A percentile compares a stretch with the other conserved stretches of the same genome.
These are phyloP conservation scores for Ashinkailepas kermadecensis DNA, from an alignment of 2,888 invertebrate species.

Conservation along the genomic window DNA sequence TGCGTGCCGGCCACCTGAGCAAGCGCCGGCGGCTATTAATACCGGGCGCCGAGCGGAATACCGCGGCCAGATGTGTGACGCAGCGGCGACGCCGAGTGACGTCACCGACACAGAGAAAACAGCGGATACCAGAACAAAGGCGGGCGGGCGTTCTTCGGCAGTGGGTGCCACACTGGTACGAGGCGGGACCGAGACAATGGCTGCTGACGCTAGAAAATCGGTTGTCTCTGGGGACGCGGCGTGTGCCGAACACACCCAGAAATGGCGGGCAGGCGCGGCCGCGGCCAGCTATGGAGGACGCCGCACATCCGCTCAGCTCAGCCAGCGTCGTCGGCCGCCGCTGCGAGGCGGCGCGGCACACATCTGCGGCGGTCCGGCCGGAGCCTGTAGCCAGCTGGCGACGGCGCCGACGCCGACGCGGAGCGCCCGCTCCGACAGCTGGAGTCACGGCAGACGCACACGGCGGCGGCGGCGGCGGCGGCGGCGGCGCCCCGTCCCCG, in stretches of 20 bases:
- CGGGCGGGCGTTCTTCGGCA: neutral
- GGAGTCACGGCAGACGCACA: too few species aligned
- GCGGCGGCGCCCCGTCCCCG: too few species aligned
- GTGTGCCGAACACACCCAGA: neutral
- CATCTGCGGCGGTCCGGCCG: neutral
- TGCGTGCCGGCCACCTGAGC: neutral
- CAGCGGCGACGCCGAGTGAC: neutral
- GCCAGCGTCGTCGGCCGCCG: neutral
- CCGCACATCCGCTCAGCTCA: too few species aligned
- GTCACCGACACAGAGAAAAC: neutral
- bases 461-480: too few species aligned
- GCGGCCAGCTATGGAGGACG: too few species aligned
- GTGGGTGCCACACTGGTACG: neutral
- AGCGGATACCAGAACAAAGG: neutral
- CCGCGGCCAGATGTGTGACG: neutral
- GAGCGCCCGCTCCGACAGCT: too few species aligned
- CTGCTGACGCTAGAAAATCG: neutral
- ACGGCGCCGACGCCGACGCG: too few species aligned
- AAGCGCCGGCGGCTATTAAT: slow-evolving; percentile 9
- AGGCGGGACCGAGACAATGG: neutral
- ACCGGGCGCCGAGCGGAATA: neutral
- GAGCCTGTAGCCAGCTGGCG: too few species aligned
- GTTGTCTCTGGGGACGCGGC: neutral
- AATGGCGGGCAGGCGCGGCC: neutral
- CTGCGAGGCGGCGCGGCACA: neutral